Evolutionary conservation across 2,797 vertebrate genomes (phyloP).

Genomic region (Sebastiscus tertius): DNA sequence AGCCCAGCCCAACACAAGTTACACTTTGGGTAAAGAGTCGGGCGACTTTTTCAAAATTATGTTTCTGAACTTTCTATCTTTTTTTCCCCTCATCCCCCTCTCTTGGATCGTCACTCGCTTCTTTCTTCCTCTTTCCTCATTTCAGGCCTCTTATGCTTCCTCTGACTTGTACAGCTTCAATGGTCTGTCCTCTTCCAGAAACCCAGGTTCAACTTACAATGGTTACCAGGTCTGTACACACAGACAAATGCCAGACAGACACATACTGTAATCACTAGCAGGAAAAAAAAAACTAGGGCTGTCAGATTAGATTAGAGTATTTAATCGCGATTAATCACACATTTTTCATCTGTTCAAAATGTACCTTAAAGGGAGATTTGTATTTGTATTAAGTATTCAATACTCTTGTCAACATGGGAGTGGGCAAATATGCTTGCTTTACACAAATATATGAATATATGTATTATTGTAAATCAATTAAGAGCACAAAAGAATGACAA

Average conservation of each 20-base stretch:
- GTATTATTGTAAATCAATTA: too few relatives aligned
- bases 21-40: neutral
- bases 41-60: neutral
- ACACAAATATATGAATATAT: too few relatives aligned
- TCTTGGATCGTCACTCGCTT: neutral
- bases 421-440: too few relatives aligned
- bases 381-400: too few relatives aligned
- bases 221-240: conserved; percentile 87
- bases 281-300: neutral
- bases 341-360: too few relatives aligned
- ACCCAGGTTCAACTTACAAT: conserved; percentile 79
- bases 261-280: neutral
- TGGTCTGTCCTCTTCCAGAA: conserved; percentile 77
- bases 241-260: neutral
- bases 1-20: too few relatives aligned
- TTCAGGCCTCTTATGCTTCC: conserved; percentile 72
- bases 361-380: too few relatives aligned
- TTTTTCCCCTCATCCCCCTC: neutral
- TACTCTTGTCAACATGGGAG: too few relatives aligned
- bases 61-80: neutral
- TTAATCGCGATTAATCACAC: too few relatives aligned
- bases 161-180: conserved; percentile 80
- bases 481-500: accelerated
- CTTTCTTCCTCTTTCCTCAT: conserved; percentile 18
- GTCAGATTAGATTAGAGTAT: too few relatives aligned